Conservation (phyloP, 2,888 invertebrate species). For the Eupsilia transversa region DNA sequence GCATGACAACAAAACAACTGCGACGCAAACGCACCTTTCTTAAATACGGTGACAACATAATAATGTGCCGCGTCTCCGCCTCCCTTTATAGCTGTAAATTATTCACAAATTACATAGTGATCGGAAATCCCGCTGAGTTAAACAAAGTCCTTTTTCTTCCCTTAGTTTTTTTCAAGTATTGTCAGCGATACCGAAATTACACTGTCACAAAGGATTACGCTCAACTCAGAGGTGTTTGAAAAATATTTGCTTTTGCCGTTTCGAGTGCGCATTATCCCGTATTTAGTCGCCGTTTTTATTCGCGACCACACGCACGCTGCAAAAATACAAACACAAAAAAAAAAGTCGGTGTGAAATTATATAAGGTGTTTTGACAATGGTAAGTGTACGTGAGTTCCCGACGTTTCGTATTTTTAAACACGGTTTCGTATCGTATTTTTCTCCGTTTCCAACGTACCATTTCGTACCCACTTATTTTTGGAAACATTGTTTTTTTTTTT, state of each 20-base stretch:
- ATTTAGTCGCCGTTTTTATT: conserved; percentile 81
- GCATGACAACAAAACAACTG: conserved; percentile 63
- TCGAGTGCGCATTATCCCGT: conserved; percentile 85
- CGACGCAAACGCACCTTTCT: conserved; percentile 72
- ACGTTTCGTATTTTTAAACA: conserved; percentile 86
- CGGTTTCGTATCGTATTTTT: conserved; percentile 81
- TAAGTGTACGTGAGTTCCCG: conserved; percentile 84
- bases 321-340: conserved; percentile 64
- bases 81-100: conserved; percentile 80
- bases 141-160: conserved; percentile 71
- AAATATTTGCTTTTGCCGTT: conserved; percentile 86
- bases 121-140: conserved; percentile 83
- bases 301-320: conserved; percentile 82
- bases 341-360: conserved; percentile 84
- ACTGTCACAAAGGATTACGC: conserved; percentile 87
- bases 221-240: conserved; percentile 86
- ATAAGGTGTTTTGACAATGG: conserved; percentile 90
- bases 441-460: conserved; percentile 69
- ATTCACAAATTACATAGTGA: conserved; percentile 87
- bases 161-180: conserved; percentile 77
- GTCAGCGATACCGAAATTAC: conserved; percentile 88
- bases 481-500: conserved; percentile 24
- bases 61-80: conserved; percentile 77
- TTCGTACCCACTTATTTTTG: conserved; percentile 23
- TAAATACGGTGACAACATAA: conserved; percentile 84